phyloP scores from a whole-genome alignment of 2,888 invertebrate genomes.

The Cerastoderma edule region DNA sequence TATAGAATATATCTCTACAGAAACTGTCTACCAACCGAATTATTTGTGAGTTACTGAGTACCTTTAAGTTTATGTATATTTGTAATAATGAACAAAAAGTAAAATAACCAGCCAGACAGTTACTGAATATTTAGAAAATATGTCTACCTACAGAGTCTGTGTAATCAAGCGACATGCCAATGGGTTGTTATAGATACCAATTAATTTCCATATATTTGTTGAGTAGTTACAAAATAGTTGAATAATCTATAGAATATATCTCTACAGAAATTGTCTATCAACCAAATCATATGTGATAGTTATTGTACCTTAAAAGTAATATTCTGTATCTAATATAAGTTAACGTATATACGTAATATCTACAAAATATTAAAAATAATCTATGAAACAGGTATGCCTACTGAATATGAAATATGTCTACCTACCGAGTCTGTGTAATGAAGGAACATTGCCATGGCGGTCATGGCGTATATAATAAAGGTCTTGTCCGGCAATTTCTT shows the following conservation, averaged over 20 bases:
- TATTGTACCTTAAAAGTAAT: too few species aligned
- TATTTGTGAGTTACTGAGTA: too few species aligned
- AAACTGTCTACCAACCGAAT: too few species aligned
- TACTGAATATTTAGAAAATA: not conserved
- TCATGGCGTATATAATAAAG: conserved; percentile 51
- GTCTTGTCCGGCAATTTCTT: not conserved
- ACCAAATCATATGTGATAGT: too few species aligned
- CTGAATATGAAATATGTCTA: not conserved
- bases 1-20: not conserved
- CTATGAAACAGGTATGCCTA: not conserved
- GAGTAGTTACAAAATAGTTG: not conserved
- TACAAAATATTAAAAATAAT: too few species aligned
- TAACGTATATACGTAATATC: too few species aligned
- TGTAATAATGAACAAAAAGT: too few species aligned
- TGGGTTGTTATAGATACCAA: not conserved
- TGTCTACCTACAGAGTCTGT: conserved; percentile 24
- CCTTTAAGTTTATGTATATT: too few species aligned
- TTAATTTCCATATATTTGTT: not conserved
- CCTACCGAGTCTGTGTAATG: conserved; percentile 47
- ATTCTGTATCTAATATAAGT: too few species aligned
- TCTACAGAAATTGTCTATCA: too few species aligned
- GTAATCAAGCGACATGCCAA: conserved; percentile 64
- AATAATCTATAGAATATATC: not conserved
- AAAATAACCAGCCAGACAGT: too few species aligned
- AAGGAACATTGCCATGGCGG: conserved; percentile 60